Evolutionary conservation across 2,113 vertebrate genomes (phyloP), one percentile per base, ranked within the genome.

Genomic region (Paedocypris sp.): DNA sequence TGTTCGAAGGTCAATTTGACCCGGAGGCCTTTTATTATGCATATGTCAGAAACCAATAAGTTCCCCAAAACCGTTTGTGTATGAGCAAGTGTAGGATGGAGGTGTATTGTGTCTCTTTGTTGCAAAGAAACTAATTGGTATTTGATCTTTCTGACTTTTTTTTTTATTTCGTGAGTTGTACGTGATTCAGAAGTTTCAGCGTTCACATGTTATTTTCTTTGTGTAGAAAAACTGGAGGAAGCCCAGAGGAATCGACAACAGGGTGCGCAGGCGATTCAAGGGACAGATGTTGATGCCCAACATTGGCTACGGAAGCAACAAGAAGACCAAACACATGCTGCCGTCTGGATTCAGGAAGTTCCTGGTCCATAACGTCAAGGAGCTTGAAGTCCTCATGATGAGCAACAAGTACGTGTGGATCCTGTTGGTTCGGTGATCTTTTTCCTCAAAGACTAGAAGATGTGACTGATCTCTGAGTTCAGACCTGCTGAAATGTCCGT

Each of bases 231-330:
- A 96, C 86, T 99, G 94, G 94, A 89, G 94, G 25, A 99, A 99
- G 36, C 95, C 94, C 11, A 90, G 93, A 67, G 95, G 95, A 59
- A 99, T 98, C 5, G 95, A 99, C 73, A 99, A 99, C 82, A 84
- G 93, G 71, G 94, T 97, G 2, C 90, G 93, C 66, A 85, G 95
- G 72, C 86, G 93, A 50, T 97, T 98, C 81, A 99, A 99, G 84
- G 95, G 93, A 1, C 95, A 99, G 84, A 93, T 98, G 80, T 65
- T 97, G 82, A 99, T 99, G 95, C 94, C 95, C 69, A 99, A 94
- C 77, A 98, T 97, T 0, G 95, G 94, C 79, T 98, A 99, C 0
- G 93, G 95, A 70, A 98, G 93, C 80, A 98, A 85, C 72, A 98
- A 90, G 83, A 99, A 98, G 77, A 99, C 94, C 0, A 99, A 97